Base-by-base conservation (phyloP, 2,888 invertebrate species). In the Hylaea fasciaria region DNA sequence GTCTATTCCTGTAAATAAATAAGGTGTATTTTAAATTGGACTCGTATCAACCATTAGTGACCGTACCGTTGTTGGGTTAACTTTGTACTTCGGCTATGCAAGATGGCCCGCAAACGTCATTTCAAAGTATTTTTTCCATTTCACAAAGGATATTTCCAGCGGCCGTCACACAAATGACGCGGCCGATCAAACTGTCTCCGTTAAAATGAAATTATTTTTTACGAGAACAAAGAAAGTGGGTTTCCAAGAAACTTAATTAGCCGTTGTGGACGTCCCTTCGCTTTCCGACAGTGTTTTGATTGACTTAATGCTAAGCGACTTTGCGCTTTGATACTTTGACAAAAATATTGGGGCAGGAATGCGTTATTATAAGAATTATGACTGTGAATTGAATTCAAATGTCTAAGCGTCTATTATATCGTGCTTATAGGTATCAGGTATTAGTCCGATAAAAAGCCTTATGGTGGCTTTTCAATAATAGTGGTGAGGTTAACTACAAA, bases 241-340 rank as follows among this genome's bases (percentile, higher is more conserved):
- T 75, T 78, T 79, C 73, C 73, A 72, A 77, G 69, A 76, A 77
- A 79, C 70, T 73, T 79, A 79, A 82, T 81, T 78, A 78, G 69
- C 68, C 69, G 74, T 76, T 78, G 72, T 73, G 61, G 63, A 66
- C 70, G 58, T 62, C 72, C 65, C 61, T 66, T 71, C 70, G 68
- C 71, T 64, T 72, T 32, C 66, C 57, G 62, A 69, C 70, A 64
- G 69, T 69, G 65, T 66, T 73, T 73, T 69, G 65, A 73, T 76
- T 73, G 69, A 64, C 57, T 71, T 69, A 66, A 57, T 62, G 56
- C 62, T 45, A 45, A 51, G 52, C 39, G 51, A 45, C 49, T 58
- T 61, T 58, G 32, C 47, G 37, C 40, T 41, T 50, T 50, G 48
- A 53, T 48, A 49, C 53, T 46, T 51, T 52, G 29, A 47, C 32